Evolutionary conservation across 1,140 invertebrate species (phyloP).

Genomic region (Drosophila cardini): DNA sequence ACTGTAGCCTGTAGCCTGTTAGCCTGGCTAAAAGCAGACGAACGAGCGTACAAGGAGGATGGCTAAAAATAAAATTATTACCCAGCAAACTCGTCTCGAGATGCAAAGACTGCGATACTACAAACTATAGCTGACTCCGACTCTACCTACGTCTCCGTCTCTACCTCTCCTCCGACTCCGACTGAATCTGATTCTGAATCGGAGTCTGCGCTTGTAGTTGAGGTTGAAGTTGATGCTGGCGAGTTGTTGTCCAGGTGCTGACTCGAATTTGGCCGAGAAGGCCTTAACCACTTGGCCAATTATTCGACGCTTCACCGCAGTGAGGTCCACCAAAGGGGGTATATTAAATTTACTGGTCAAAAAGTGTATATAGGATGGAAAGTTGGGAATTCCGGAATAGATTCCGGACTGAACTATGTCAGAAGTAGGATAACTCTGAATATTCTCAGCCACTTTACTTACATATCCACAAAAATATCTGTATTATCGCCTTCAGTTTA

Average conservation of each 20-base stretch:
- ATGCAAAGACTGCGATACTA: conserved; percentile 70
- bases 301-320: conserved; percentile 18
- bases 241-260: conserved; percentile 25
- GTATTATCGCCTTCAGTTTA: too few species aligned
- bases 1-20: conserved; percentile 23
- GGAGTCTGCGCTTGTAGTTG: conserved; percentile 13
- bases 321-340: background rate
- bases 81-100: conserved; percentile 77
- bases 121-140: conserved; percentile 15
- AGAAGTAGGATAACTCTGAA: too few species aligned
- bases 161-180: too few species aligned
- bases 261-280: conserved; percentile 18
- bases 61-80: conserved; percentile 82
- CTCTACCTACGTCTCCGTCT: too few species aligned
- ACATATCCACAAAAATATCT: too few species aligned
- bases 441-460: too few species aligned
- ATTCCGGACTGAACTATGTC: too few species aligned
- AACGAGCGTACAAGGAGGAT: conserved; percentile 44
- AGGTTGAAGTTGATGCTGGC: conserved; percentile 24
- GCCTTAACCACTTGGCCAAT: conserved; percentile 46
- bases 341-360: background rate
- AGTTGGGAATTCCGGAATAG: too few species aligned
- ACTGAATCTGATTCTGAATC: background rate
- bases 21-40: conserved; percentile 15
- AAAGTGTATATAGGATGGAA: too few species aligned